Evolutionary conservation across 2,888 invertebrate genomes (phyloP), one percentile per base, ranked within the genome.

Genomic region (Euplagia quadripunctaria): DNA sequence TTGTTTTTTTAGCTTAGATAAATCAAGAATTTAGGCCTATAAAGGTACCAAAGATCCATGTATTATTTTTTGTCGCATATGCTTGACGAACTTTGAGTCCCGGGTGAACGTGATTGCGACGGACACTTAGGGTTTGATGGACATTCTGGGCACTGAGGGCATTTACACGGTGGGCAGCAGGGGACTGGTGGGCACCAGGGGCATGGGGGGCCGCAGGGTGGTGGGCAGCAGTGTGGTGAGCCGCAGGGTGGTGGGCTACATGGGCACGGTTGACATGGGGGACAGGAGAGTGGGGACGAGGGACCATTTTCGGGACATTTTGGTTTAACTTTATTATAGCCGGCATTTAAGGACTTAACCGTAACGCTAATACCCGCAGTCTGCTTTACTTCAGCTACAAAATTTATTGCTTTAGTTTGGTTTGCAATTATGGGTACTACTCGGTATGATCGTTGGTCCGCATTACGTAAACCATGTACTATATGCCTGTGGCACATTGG

Each of bases 311-410:
- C 1, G n/a, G 71, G 73, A 70, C 70, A 73, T 64, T 31, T 66
- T 52, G 74, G 71, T 74, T 14, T 69, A 17, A 69, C 52, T 65
- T 73, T 68, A n/a, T 64, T 73, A 64, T 63, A 66, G 49, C 42
- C 46, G 3, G 20, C 46, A 16, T 55, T 46, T 46, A 55, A 43
- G 11, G 31, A n/a, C 12, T 55, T 64, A 46, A 43, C 4, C 17
- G 46, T 46, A 20, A 12, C 46, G 31, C 55, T 46, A 46, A 65
- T 55, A 42, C 31, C 52, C 46, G 64, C n/a, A 11, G 42, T 31
- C 5, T 65, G 43, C 20, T 55, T 71, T 9, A 43, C 46, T 46
- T 61, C 61, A 61, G 69, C 43, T 58, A 58, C 43, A 58, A n/a
- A 68, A 2, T 68, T 43, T 16, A 58, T 58, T 58, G 58, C 61